Percentiles rank a stretch among this genome's conserved stretches.
Evolutionary conservation across 2,797 vertebrate genomes (phyloP).

Genomic region (Buphagus erythrorhynchus): DNA sequence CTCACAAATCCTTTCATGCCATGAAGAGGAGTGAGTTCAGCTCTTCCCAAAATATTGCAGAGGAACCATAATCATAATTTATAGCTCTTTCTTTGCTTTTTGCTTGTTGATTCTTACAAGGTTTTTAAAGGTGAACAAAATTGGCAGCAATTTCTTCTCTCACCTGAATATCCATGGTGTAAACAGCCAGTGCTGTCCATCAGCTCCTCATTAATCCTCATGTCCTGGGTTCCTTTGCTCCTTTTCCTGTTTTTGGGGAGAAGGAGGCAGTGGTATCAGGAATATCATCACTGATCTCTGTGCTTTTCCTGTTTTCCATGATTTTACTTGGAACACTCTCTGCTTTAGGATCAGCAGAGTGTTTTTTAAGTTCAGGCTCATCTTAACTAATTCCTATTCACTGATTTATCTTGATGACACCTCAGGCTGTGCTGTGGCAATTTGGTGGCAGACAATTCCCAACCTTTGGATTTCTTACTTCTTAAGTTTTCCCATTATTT

Average conservation of each 20-base stretch:
- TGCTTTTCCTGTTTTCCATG: neutral
- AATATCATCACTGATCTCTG: neutral
- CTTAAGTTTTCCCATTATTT: neutral
- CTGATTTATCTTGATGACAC: neutral
- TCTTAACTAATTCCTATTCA: accelerated
- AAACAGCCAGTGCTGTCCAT: neutral
- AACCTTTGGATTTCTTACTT: neutral
- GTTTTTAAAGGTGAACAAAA: neutral
- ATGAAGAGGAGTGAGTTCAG: neutral
- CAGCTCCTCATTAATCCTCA: neutral
- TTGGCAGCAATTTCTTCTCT: neutral
- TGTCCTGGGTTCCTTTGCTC: neutral
- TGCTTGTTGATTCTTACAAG: neutral
- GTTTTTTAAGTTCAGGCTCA: neutral
- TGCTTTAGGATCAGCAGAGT: neutral
- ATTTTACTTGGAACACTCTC: neutral
- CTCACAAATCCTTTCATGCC: neutral
- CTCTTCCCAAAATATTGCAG: neutral
- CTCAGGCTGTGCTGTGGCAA: accelerated
- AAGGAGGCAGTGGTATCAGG: neutral
- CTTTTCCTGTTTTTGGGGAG: neutral
- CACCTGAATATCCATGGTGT: neutral
- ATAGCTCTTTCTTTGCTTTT: neutral
- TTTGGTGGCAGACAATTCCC: neutral
- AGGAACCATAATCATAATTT: neutral